Percentiles rank a stretch among this genome's conserved stretches.
Evolutionary conservation across 2,797 vertebrate species (phyloP).

Genomic region (Leptatherina wallacei): DNA sequence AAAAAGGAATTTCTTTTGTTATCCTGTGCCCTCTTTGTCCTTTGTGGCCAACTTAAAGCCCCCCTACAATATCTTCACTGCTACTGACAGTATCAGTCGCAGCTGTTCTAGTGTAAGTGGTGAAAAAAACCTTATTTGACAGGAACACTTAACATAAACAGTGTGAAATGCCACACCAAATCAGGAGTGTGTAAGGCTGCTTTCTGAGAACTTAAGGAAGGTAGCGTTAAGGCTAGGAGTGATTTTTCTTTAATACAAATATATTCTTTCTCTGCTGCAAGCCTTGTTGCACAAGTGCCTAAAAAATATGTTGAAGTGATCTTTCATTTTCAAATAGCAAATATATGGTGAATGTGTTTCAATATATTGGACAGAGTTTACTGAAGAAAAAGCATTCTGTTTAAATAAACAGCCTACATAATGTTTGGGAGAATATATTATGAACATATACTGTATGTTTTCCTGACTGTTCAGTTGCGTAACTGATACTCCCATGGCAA

Average conservation of each 20-base stretch:
- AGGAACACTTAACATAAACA: conserved; percentile 31
- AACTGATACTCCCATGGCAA: conserved; percentile 31
- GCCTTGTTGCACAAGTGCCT: no score
- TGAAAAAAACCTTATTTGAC: conserved; percentile 22
- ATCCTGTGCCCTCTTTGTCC: conserved; percentile 28
- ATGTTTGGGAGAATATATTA: neutral
- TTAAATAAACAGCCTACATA: neutral
- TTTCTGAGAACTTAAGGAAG: neutral
- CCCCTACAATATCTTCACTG: conserved; percentile 15
- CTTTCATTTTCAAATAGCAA: no score
- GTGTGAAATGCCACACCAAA: conserved; percentile 38
- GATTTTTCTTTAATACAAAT: no score
- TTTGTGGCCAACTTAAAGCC: conserved; percentile 31
- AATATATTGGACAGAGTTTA: neutral
- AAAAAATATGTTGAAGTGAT: no score
- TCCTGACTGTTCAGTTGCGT: neutral
- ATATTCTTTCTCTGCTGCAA: no score
- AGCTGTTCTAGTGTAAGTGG: neutral
- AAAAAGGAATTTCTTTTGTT: conserved; percentile 37
- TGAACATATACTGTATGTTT: neutral
- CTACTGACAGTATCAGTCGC: conserved; percentile 7
- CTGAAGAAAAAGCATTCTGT: neutral
- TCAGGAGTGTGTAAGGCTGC: neutral
- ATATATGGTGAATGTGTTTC: no score
- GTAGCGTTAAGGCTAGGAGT: neutral